Base-by-base conservation (phyloP, 2,797 vertebrate species). In the Halcyon badia region DNA sequence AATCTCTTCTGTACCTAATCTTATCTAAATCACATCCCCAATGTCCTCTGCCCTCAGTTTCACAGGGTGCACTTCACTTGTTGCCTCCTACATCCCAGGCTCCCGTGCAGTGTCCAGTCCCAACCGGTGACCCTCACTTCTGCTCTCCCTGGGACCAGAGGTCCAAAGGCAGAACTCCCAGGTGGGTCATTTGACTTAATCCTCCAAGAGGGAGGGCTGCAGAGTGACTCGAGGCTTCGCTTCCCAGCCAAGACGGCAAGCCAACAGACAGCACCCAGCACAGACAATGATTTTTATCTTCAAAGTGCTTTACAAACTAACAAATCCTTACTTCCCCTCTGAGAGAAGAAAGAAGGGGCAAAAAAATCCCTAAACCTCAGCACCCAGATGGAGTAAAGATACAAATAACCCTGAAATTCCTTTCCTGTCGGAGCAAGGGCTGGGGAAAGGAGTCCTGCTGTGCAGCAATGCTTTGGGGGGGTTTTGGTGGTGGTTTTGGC, bases 251-350 rank as follows among this genome's bases (percentile, higher is more conserved):
- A 93, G 33, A 35, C 5, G 3, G 3, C n/a, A 42, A 86, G 80
- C 61, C 58, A 83, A 73, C 11, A 78, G 60, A 70, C 77, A 87
- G 62, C n/a, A 54, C 49, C 71, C 39, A 13, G 61, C 3, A 2
- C 13, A 91, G 71, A 69, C 44, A 66, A 73, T 2, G 9, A 81
- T 85, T 88, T 88, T 93, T 77, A 88, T 88, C 88, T 94, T 86
- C 73, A 37, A 96, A 92, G 73, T 57, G 46, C 77, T 93, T 92
- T 92, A 83, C 76, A 69, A 89, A 89, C 60, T 64, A 87, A 87
- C n/a, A 91, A 69, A 88, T 73, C 68, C 76, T 65, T 46, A 65
- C 46, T 90, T 82, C 70, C 54, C 51, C 71, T 83, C 64, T 39
- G 64, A 89, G 44, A 66, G n/a, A 84, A 72, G 60, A 88, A 90